Base-by-base conservation (phyloP, 2,888 invertebrate genomes). In the Caenorhabditis auriculariae region DNA sequence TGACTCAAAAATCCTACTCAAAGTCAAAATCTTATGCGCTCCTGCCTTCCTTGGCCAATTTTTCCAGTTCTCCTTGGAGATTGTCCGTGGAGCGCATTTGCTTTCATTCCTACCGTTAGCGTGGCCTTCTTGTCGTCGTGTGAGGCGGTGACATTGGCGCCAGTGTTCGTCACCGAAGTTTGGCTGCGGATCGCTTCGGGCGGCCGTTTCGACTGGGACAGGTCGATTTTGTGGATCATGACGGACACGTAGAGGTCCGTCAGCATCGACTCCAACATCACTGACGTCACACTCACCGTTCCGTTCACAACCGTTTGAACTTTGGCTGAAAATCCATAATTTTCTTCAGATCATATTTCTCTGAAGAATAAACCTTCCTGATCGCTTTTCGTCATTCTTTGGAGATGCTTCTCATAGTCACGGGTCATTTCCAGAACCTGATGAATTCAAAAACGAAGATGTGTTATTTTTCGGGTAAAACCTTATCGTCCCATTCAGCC, bases 181-280 rank as follows among this genome's bases (percentile, higher is more conserved):
- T n/a, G n/a, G n/a, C n/a, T n/a, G n/a, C n/a, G n/a, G n/a, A 24
- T 37, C 24, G 35, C 32, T 41, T 41, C 17, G 19, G 9, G 41
- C n/a, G 53, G 58, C 28, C 39, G 43, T 17, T 47, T 68, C 21
- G 49, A 49, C 26, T 76, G 76, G 6, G 38, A 28, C 27, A 73
- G 19, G 21, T 67, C 65, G 19, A 77, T 60, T 26, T 67, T 51
- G 6, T 66, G 56, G 51, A 76, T 64, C n/a, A 70, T 72, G 45
- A 74, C 63, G 6, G 77, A 75, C 9, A 77, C 64, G 45, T 74
- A 72, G n/a, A 77, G 58, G 51, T 77, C 77, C 26, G 72, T 75
- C 12, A 78, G 55, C 27, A 71, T 68, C 1, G 69, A 60, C 42
- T 78, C 77, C 23, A 77, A 55, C 19, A 60, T 47, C 0, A 69